Conservation (phyloP, 1,140 invertebrate species). For the Helicoverpa zea region DNA sequence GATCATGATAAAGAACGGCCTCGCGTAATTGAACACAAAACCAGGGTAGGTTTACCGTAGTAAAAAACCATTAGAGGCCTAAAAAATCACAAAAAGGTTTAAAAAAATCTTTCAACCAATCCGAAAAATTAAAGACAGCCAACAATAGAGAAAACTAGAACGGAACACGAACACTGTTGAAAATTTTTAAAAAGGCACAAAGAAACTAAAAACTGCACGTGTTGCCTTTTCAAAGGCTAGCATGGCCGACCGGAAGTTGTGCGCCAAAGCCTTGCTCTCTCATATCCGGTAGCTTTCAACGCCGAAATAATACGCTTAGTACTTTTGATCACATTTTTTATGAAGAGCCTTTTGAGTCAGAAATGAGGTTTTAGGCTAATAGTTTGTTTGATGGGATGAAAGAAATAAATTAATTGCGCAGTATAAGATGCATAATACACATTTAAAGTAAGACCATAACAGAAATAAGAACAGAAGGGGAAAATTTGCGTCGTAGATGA, state of each 20-base stretch:
- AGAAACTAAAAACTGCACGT: constrained; percentile 66
- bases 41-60: neutral
- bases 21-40: neutral
- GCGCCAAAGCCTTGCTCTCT: constrained; percentile 60
- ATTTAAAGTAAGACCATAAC: too few relatives aligned
- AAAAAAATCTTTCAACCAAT: constrained; percentile 10
- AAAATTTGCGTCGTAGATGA: too few relatives aligned
- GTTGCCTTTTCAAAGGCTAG: constrained; percentile 63
- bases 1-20: too few relatives aligned
- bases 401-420: too few relatives aligned
- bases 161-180: constrained; percentile 51
- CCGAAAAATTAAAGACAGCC: neutral
- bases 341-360: neutral
- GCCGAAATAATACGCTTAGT: constrained; percentile 55
- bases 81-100: neutral
- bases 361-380: constrained; percentile 1
- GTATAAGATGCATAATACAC: too few relatives aligned
- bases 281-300: constrained; percentile 64
- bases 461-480: too few relatives aligned
- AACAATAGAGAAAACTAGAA: constrained; percentile 20
- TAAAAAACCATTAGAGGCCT: neutral
- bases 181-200: constrained; percentile 65
- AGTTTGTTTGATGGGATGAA: neutral
- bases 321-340: constrained; percentile 50
- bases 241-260: constrained; percentile 53